A percentile compares a stretch with the other conserved stretches of the same genome.
These are phyloP conservation scores for Clunio marinus DNA, from an alignment of 2,888 invertebrate species.

Conservation along the genomic window DNA sequence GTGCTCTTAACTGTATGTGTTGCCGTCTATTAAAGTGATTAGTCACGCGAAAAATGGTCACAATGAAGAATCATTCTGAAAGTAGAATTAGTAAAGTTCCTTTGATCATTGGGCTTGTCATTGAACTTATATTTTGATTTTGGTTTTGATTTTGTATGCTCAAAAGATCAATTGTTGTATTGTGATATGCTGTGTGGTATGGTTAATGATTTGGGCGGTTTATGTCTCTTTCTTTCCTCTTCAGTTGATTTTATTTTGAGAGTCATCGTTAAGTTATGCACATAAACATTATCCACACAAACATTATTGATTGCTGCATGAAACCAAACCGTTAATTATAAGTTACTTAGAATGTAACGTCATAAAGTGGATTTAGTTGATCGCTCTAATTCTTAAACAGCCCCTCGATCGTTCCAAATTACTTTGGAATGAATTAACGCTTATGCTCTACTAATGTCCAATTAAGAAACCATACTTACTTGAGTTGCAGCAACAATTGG, in stretches of 20 bases:
- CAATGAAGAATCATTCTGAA: conserved; percentile 29
- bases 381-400: neutral
- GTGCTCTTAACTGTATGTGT: neutral
- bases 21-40: conserved; percentile 34
- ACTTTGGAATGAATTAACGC: neutral
- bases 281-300: too few relatives aligned
- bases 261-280: conserved; percentile 32
- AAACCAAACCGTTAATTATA: neutral
- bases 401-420: neutral
- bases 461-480: conserved; percentile 12
- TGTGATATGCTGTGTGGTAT: conserved; percentile 24
- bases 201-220: conserved; percentile 30
- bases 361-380: neutral
- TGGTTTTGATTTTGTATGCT: neutral
- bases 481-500: conserved; percentile 25
- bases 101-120: conserved; percentile 39
- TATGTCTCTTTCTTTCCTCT: neutral
- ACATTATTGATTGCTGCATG: too few relatives aligned
- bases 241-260: conserved; percentile 17
- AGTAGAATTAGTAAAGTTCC: conserved; percentile 1
- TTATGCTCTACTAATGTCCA: neutral
- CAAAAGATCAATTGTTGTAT: conserved; percentile 16
- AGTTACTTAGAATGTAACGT: too few relatives aligned
- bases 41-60: conserved; percentile 37
- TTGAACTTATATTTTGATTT: conserved; percentile 31